Base-by-base conservation (phyloP, 2,113 vertebrate genomes). In the Poeciliopsis retropinna region DNA sequence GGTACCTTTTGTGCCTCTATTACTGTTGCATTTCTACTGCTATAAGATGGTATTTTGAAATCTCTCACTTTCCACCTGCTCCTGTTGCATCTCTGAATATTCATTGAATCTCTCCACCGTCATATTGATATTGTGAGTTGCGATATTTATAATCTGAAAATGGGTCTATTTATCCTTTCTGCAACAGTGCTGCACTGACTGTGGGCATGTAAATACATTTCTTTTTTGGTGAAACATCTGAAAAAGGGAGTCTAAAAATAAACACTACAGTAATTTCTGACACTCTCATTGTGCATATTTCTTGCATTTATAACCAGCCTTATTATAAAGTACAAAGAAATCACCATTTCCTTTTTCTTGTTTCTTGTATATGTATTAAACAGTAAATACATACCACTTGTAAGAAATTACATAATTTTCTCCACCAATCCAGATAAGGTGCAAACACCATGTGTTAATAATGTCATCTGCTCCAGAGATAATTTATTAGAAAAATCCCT, bases 81-180 rank as follows among this genome's bases (percentile, higher is more conserved):
- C 67, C 72, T 64, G 54, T 68, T 32, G 17, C 79, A 11, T 39
- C n/a, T 51, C 64, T 88, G 77, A 87, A 90, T 87, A 84, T 92
- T 85, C 87, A 91, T 86, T 73, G 83, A 76, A 85, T 88, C 80
- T 85, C 80, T 78, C 73, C 62, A 25, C 76, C 72, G 60, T 82
- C 73, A 39, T 63, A 61, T 72, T 5, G 66, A 72, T 82, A 79
- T 60, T 77, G 76, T 80, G 62, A 72, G 81, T 83, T 86, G 82
- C 85, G 81, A 88, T 85, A 91, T 92, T 84, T 89, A 90, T 90
- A 73, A 80, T 87, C 70, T 71, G 60, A 76, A 84, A 88, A 90
- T 72, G 60, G 79, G 67, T 79, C 81, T 79, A 83, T 87, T 87
- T 86, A 79, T 77, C 85, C 64, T 32, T 76, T 79, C 75, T 80